Base-by-base conservation (phyloP, 2,797 vertebrate species). In the Lacerta viridis region DNA sequence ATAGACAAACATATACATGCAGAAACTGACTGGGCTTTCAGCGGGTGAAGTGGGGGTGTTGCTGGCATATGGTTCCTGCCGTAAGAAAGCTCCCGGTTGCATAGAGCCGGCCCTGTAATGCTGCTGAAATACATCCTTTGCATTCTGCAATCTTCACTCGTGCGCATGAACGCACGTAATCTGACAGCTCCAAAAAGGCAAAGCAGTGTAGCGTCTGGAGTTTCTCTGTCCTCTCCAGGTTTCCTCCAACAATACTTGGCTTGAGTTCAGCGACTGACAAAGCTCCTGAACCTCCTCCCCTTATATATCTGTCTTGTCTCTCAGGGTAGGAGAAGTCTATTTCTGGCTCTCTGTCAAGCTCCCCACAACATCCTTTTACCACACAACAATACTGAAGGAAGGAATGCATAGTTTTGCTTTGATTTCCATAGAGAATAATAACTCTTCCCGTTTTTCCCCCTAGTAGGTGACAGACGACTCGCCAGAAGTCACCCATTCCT, bases 231-330 rank as follows among this genome's bases (percentile, higher is more conserved):
- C 91, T 96, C 96, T 93, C 92, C 92, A 95, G 92, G 95, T 96
- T 95, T 94, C 95, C 96, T 96, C 95, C 96, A 96, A 94, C 92
- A 95, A 88, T 91, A 93, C 88, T 92, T 97, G 97, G 97, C 96
- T 93, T 80, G 81, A 33, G 85, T 94, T 95, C 97, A 97, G 84
- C 71, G 85, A 93, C 94, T 95, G 96, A 94, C 92, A 87, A 80
- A 90, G 94, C 95, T 97, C 96, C 93, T 96, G 96, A 96, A 94
- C 94, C 95, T 95, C 64, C 82, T 97, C 97, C 96, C 94, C 96
- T 96, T 94, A 95, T 96, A 95, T 95, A 96, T 97, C 97, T 97
- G 96, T 95, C 95, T 97, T 97, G 95, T 96, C 93, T 97, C 96
- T 96, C 93, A 92, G 92, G 93, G 95, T 96, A 95, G 97, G 95